Percentiles rank a stretch among this genome's conserved stretches.
Conservation (phyloP, 2,888 invertebrate genomes). For the Agrilus cyanescens region DNA sequence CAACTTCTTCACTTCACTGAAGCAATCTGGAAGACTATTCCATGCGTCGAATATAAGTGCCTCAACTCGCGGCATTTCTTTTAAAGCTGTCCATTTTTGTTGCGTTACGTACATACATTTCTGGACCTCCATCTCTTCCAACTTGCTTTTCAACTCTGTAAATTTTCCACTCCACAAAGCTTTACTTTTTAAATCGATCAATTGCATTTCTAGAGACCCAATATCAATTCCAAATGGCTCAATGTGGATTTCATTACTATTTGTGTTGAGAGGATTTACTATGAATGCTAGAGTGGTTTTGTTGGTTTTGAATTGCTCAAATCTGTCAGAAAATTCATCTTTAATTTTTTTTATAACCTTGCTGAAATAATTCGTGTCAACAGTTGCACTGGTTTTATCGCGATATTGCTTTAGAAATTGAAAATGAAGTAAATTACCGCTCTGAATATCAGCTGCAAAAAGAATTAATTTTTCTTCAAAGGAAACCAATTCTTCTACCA, state of each 20-base stretch:
- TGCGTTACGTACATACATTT: too few species aligned
- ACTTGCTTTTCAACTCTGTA: too few species aligned
- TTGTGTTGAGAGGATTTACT: too few species aligned
- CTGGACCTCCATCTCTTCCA: conserved; percentile 22
- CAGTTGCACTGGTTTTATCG: background rate
- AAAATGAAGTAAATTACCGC: conserved; percentile 6
- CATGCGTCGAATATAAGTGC: conserved; percentile 22
- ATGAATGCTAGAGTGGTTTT: too few species aligned
- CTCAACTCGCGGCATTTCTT: conserved; percentile 22
- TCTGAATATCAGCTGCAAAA: conserved; percentile 11
- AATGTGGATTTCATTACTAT: conserved; percentile 8
- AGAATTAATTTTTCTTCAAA: conserved; percentile 18
- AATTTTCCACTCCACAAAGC: too few species aligned
- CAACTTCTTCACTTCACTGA: conserved; percentile 16
- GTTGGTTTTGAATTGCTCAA: too few species aligned
- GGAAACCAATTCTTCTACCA: conserved; percentile 18
- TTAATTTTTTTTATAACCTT: background rate
- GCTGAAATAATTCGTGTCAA: conserved; percentile 2
- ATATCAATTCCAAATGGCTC: conserved; percentile 4
- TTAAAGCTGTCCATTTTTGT: conserved; percentile 21
- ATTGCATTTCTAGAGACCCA: conserved; percentile 20
- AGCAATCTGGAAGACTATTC: conserved; percentile 24
- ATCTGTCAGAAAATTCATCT: background rate
- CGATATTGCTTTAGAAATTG: conserved; percentile 3
- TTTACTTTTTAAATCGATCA: too few species aligned